Conservation (phyloP, 2,888 invertebrate species). For the Mantis religiosa region DNA sequence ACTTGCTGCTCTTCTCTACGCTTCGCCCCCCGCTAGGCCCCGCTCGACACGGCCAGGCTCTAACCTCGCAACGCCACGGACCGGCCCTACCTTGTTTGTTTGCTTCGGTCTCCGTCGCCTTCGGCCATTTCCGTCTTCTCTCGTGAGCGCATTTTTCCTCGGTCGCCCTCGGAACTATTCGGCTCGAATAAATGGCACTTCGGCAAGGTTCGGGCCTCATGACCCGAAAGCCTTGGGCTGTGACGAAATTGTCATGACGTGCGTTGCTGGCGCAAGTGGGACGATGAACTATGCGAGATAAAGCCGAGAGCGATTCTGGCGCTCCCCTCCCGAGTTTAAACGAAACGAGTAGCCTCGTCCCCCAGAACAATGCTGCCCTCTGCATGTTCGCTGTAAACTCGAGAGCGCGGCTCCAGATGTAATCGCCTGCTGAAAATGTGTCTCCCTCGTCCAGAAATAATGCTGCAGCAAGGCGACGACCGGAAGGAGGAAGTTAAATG, state of each 20-base stretch:
- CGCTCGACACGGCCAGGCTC: constrained; percentile 24
- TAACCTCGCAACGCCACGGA: background rate
- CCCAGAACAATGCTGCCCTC: constrained; percentile 12
- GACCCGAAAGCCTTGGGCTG: constrained; percentile 35
- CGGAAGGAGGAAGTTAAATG: background rate
- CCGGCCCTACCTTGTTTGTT: constrained; percentile 18
- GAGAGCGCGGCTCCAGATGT: background rate
- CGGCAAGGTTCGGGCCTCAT: constrained; percentile 31
- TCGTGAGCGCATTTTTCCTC: constrained; percentile 14
- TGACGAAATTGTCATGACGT: constrained; percentile 35
- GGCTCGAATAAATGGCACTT: constrained; percentile 21
- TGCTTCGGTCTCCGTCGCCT: background rate
- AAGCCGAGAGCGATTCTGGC: constrained; percentile 12
- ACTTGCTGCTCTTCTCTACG: constrained; percentile 15
- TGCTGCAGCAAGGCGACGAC: background rate
- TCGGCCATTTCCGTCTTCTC: constrained; percentile 17
- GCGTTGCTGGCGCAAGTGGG: constrained; percentile 27
- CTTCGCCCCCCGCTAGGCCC: constrained; percentile 18
- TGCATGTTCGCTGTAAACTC: background rate
- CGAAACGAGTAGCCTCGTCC: constrained; percentile 27
- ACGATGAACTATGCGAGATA: constrained; percentile 24
- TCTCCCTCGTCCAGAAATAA: background rate
- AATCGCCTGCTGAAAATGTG: background rate
- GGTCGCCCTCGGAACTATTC: constrained; percentile 4
- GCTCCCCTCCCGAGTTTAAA: constrained; percentile 27